Evolutionary conservation across 1,140 invertebrate species (phyloP).

Genomic region (Drosophila azteca): DNA sequence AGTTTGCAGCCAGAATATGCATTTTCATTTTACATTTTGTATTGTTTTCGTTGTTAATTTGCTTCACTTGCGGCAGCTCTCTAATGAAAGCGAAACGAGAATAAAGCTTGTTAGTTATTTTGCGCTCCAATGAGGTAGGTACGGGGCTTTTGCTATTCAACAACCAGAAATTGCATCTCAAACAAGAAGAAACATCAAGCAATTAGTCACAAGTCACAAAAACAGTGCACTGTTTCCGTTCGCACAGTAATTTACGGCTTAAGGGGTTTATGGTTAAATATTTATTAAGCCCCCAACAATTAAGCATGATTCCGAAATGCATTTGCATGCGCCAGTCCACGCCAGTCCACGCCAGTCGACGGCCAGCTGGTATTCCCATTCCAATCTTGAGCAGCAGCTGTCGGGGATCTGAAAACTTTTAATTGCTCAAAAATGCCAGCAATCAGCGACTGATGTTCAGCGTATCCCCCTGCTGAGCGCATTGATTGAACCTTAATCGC

Average conservation of each 20-base stretch:
- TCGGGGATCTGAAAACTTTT: conserved; percentile 36
- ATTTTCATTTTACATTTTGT: conserved; percentile 52
- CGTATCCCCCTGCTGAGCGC: conserved; percentile 23
- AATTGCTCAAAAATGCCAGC: conserved; percentile 46
- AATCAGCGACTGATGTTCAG: conserved; percentile 38
- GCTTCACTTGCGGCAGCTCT: conserved; percentile 42
- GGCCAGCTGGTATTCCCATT: too few species aligned
- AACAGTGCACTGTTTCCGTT: conserved; percentile 18
- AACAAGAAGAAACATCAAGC: background rate
- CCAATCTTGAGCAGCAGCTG: conserved; percentile 29
- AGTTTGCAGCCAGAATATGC: conserved; percentile 37
- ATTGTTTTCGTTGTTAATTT: conserved; percentile 65
- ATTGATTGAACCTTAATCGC: conserved; percentile 14
- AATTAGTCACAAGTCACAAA: conserved; percentile 18
- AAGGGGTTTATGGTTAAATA: conserved; percentile 19
- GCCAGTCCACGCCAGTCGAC: too few species aligned
- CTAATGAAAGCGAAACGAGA: background rate
- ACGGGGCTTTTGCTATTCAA: too few species aligned
- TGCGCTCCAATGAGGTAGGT: background rate
- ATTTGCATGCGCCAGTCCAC: conserved; percentile 17
- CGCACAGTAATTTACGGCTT: conserved; percentile 32
- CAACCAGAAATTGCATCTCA: background rate
- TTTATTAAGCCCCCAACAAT: conserved; percentile 33
- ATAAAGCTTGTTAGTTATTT: background rate
- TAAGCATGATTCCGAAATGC: conserved; percentile 16